Percentiles rank a stretch among this genome's conserved stretches.
Evolutionary conservation across 2,797 vertebrate species (phyloP).

Genomic region (Falco concolor): DNA sequence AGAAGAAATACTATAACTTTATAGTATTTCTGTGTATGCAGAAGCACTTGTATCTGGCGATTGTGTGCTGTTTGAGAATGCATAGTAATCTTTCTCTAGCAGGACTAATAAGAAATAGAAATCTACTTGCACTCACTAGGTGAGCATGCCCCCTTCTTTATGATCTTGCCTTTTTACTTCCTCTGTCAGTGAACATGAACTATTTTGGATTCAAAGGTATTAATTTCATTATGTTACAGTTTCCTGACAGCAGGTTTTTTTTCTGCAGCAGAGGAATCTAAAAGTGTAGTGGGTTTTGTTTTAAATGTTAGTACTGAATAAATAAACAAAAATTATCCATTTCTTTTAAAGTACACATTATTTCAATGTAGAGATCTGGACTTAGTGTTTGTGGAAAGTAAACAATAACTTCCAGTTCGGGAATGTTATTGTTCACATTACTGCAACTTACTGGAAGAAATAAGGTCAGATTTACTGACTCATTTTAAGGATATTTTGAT

Average conservation of each 20-base stretch:
- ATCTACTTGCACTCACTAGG: not conserved
- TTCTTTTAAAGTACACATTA: not conserved
- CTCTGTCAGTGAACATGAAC: not conserved
- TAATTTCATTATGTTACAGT: not conserved
- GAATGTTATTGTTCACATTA: not conserved
- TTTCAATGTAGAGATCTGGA: not conserved
- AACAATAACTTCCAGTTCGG: not conserved
- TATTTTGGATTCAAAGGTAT: not conserved
- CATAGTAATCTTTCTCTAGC: not conserved
- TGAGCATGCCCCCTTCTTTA: not conserved
- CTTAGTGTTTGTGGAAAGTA: not conserved
- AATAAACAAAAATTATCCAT: not conserved
- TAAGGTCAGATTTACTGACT: not conserved
- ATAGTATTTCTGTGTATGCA: not conserved
- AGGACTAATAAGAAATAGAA: not conserved
- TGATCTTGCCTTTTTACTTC: not conserved
- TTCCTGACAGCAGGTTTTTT: not conserved
- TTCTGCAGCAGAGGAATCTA: not conserved
- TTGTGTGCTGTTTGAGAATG: not conserved
- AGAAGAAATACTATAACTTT: not conserved
- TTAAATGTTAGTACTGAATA: not conserved
- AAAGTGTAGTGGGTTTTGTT: not conserved
- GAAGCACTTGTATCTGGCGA: not conserved
- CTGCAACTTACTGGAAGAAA: not conserved
- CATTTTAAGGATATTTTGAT: not conserved